Percentiles rank a stretch among this genome's conserved stretches.
Conservation (phyloP, 2,888 invertebrate species). For the Bellardia pandia region DNA sequence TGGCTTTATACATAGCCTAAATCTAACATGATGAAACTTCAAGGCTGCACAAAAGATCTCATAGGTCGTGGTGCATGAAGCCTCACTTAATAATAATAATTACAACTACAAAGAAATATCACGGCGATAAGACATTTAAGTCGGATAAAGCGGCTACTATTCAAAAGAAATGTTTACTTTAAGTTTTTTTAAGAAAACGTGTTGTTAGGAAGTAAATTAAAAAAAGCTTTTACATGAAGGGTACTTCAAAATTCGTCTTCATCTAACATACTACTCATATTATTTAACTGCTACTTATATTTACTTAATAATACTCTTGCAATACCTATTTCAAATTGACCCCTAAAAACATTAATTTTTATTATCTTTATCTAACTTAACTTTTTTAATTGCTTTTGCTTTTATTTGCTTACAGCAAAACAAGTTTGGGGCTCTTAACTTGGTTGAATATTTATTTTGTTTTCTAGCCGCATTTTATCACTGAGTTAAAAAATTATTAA, state of each 20-base stretch:
- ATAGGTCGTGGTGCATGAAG: too few relatives aligned
- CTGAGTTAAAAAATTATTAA: neutral
- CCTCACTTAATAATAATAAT: too few relatives aligned
- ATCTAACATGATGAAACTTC: too few relatives aligned
- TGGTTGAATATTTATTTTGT: slow-evolving; percentile 20
- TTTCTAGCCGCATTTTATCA: neutral
- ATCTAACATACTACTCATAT: neutral
- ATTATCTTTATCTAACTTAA: neutral
- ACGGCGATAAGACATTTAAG: too few relatives aligned
- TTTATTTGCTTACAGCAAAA: slow-evolving; percentile 35
- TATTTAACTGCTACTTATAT: slow-evolving; percentile 2
- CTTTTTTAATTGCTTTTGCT: slow-evolving; percentile 45
- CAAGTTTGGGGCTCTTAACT: slow-evolving; percentile 44
- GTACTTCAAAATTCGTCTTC: neutral
- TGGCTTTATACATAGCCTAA: too few relatives aligned
- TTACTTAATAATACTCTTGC: neutral
- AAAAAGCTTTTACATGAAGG: neutral
- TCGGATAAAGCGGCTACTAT: too few relatives aligned
- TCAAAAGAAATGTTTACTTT: too few relatives aligned
- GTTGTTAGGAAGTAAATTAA: neutral
- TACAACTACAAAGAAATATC: too few relatives aligned
- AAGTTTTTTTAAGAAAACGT: too few relatives aligned
- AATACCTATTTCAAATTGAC: slow-evolving; percentile 26
- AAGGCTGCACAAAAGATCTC: too few relatives aligned
- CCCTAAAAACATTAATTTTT: slow-evolving; percentile 21